phyloP scores from a whole-genome alignment of 2,797 vertebrate species.

The Melanotaenia maccullochi region DNA sequence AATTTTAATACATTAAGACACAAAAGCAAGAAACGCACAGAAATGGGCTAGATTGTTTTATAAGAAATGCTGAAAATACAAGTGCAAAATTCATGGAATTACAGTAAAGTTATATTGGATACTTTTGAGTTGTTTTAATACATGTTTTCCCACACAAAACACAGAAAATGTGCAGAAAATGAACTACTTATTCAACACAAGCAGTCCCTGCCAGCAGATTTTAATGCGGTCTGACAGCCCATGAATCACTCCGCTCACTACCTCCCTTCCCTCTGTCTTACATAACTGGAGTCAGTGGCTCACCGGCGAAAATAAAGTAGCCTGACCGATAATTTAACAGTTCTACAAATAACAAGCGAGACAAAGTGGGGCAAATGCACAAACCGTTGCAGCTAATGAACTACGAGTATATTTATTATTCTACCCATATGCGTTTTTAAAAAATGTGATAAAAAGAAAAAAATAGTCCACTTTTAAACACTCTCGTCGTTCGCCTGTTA shows the following conservation, averaged over 20 bases:
- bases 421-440: background rate
- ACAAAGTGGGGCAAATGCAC: background rate
- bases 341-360: conserved; percentile 11
- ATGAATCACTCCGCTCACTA: conserved; percentile 67
- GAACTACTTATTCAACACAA: conserved; percentile 13
- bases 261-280: conserved; percentile 70
- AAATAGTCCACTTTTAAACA: background rate
- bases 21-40: background rate
- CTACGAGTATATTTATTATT: background rate
- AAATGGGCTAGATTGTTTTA: background rate
- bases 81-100: background rate
- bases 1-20: background rate
- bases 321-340: conserved; percentile 38
- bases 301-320: conserved; percentile 54
- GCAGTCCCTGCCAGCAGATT: conserved; percentile 37
- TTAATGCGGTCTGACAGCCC: conserved; percentile 57
- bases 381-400: background rate
- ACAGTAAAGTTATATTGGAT: background rate
- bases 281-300: conserved; percentile 72
- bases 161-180: background rate
- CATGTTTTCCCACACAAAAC: background rate
- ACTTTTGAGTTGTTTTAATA: background rate
- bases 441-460: background rate
- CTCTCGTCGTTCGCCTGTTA: background rate
- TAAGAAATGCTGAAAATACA: background rate